A percentile compares a stretch with the other conserved stretches of the same genome.
phyloP scores from a whole-genome alignment of 2,888 invertebrate species.

The Emesis castigata region DNA sequence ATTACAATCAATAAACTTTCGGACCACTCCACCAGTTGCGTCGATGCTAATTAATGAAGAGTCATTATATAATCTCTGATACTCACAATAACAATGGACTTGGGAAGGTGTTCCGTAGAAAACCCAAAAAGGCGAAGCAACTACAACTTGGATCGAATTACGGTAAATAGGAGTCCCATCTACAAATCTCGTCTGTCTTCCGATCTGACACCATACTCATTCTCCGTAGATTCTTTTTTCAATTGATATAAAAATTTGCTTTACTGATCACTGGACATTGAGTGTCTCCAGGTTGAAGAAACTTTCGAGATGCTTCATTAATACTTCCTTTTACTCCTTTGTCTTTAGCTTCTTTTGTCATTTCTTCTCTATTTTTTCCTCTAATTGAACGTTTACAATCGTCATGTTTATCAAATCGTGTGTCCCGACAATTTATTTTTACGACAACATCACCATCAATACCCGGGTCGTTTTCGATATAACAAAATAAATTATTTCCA shows the following conservation, averaged over 20 bases:
- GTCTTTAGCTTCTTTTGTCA: background rate
- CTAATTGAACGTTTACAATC: slow-evolving; percentile 1
- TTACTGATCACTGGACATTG: slow-evolving; percentile 8
- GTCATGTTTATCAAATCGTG: slow-evolving; percentile 13
- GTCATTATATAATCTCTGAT: background rate
- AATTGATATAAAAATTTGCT: slow-evolving; percentile 14
- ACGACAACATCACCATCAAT: slow-evolving; percentile 1
- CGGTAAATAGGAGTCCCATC: background rate
- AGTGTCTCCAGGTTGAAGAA: slow-evolving; percentile 20
- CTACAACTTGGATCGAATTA: background rate
- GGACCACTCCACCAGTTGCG: background rate
- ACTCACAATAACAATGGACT: background rate
- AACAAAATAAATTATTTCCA: slow-evolving; percentile 11
- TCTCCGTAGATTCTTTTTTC: background rate
- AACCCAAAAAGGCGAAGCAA: background rate
- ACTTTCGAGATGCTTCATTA: background rate
- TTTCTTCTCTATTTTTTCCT: slow-evolving; percentile 15
- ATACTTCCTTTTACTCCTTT: slow-evolving; percentile 9
- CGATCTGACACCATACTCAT: background rate
- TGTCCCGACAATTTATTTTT: slow-evolving; percentile 4
- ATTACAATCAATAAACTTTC: background rate
- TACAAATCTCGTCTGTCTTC: slow-evolving; percentile 5
- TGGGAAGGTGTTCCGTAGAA: too few species aligned
- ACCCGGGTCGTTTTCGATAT: slow-evolving; percentile 2
- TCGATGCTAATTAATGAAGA: background rate